Base-by-base conservation (phyloP, 2,113 vertebrate genomes). In the Tachysurus fulvidraco region DNA sequence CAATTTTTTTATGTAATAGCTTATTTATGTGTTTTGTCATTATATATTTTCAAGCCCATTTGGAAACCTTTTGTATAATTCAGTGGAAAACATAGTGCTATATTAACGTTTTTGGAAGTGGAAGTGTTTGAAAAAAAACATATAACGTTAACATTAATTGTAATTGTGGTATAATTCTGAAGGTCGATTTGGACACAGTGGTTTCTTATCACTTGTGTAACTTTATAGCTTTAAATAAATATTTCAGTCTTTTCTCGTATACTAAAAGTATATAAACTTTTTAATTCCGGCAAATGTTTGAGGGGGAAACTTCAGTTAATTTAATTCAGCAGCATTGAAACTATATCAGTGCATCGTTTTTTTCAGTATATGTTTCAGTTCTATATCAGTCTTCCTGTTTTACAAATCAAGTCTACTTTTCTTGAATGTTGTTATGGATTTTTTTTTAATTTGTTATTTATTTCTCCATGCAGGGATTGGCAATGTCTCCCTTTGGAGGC, bases 401-500 rank as follows among this genome's bases (percentile, higher is more conserved):
- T 78, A 21, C 17, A 57, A 54, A 78, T 54, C 10, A 30, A 55
- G 4, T 8, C 0, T 7, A 30, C 0, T 80, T 14, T 13, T 81
- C 21, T 44, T 81, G 7, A 60, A 23, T 30, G 13, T 28, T 65
- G 10, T 52, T 86, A 10, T 81, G 52, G 46, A 44, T 13, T 41
- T 59, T 16, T 13, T 52, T 52, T 17, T 19, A 5, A 7, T 55
- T 57, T 83, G 5, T 87, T 69, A 0, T 69, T 36, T 57, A 9
- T 77, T 28, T 74, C 41, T 65, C 16, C 87, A 19, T 87, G 4
- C 96, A 99, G 98, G 97, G 98, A 88, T 92, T 99, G 89, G 97
- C 98, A 85, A 97, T 99, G 97, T 98, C 98, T 83, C 98, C 97
- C 0, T 99, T 99, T 57, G 97, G 98, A 55, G 95, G 96, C 85